These are phyloP conservation scores for Caranx ignobilis DNA, from an alignment of 2,113 vertebrate genomes.

Conservation along the genomic window DNA sequence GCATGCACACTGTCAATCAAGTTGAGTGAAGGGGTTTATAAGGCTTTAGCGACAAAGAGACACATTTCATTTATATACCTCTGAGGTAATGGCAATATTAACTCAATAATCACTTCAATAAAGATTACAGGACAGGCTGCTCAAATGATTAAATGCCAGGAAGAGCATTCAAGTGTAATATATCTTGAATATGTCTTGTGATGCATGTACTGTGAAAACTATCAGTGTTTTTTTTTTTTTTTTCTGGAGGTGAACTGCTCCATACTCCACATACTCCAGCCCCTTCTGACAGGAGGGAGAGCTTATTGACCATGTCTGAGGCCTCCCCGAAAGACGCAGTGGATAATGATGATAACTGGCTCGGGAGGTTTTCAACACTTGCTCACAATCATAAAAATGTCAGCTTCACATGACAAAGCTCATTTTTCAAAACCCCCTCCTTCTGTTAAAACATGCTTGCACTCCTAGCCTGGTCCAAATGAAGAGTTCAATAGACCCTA, in stretches of 20 bases:
- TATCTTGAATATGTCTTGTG: slow-evolving; percentile 57
- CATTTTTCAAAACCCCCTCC: slow-evolving; percentile 68
- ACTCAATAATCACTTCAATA: slow-evolving; percentile 52
- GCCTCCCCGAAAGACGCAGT: slow-evolving; percentile 56
- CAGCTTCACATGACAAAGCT: slow-evolving; percentile 76
- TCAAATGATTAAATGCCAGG: slow-evolving; percentile 52
- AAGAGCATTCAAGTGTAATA: slow-evolving; percentile 46
- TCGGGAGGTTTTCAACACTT: slow-evolving; percentile 78
- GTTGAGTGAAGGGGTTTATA: slow-evolving; percentile 40
- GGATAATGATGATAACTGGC: slow-evolving; percentile 78
- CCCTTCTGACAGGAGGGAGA: slow-evolving; percentile 36
- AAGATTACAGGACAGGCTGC: slow-evolving; percentile 35
- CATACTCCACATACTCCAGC: slow-evolving; percentile 46
- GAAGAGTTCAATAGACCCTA: slow-evolving; percentile 60
- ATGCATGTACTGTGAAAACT: slow-evolving; percentile 66
- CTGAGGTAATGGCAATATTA: slow-evolving; percentile 40
- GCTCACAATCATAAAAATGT: slow-evolving; percentile 79
- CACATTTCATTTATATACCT: slow-evolving; percentile 33
- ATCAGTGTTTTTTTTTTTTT: slow-evolving; percentile 57
- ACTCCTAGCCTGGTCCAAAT: slow-evolving; percentile 42
- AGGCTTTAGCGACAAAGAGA: slow-evolving; percentile 13
- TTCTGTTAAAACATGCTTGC: slow-evolving; percentile 40
- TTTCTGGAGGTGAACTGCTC: slow-evolving; percentile 48
- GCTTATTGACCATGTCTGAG: slow-evolving; percentile 60
- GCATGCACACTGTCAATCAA: slow-evolving; percentile 36